Base-by-base conservation (phyloP, 2,888 invertebrate species). In the Plagiodera versicolora region DNA sequence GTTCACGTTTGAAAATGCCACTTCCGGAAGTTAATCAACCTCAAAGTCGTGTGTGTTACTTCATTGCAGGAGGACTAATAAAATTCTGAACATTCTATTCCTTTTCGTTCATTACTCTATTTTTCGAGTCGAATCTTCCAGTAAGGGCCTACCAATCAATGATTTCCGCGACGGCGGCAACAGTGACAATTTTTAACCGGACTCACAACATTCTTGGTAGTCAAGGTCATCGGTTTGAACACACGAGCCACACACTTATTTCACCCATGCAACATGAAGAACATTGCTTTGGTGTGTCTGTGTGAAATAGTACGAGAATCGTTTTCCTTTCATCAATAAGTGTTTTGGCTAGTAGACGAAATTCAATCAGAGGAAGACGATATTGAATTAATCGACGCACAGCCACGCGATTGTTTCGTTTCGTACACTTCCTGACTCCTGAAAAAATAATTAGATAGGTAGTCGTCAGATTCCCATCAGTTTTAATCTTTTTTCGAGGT, bases 181-280 rank as follows among this genome's bases (percentile, higher is more conserved):
- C 54, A 56, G 60, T 61, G 61, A 64, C 61, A 64, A 62, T 62
- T 66, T 60, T 66, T 56, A 66, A 66, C 64, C 60, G 66, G 66
- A 64, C 60, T 60, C 66, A 56, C 66, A 62, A 58, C 66, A 66
- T 66, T 64, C 64, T 66, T 66, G 46, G 19, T 49, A 62, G 62
- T 61, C 64, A 66, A 66, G 66, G 64, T 66, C 62, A 53, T 53
- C 53, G 19, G 46, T 44, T 58, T 16, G 51, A 58, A 53, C 53
- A 59, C 45, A 49, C 50, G 48, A 54, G 48, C 4, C 24, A 24
- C 24, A 24, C 24, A 24, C 24, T 49, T 48, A 53, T 53, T 24
- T 47, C 53, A 45, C 50, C 53, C 56, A 61, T 45, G 56, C 35
- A 48, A 56, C 48, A 56, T 60, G 52, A 56, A 52, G 35, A 60